phyloP scores from a whole-genome alignment of 2,113 vertebrate species.

The Aleadryas rufinucha region DNA sequence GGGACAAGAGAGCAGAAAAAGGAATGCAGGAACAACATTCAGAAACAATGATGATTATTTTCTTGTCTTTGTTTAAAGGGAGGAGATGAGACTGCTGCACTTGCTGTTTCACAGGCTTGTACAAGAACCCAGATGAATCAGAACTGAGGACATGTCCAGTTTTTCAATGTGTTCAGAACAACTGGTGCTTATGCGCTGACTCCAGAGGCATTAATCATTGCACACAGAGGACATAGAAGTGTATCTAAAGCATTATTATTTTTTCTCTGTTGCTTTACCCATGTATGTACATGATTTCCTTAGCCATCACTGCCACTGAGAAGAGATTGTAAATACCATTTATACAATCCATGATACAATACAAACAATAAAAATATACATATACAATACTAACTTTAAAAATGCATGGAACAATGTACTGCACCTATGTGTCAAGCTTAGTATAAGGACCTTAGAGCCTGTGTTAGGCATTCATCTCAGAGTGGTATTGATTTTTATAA shows the following conservation, averaged over 20 bases:
- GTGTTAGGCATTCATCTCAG: background rate
- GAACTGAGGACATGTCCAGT: background rate
- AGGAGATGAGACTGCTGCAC: background rate
- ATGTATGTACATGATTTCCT: background rate
- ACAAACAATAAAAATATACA: too few relatives aligned
- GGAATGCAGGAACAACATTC: background rate
- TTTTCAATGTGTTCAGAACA: background rate
- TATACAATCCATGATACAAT: background rate
- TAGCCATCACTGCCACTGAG: background rate
- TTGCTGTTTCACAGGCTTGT: background rate
- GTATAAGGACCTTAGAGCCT: background rate
- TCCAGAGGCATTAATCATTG: background rate
- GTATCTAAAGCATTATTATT: background rate
- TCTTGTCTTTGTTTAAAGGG: background rate
- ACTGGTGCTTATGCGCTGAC: background rate
- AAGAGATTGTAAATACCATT: background rate
- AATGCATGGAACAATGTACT: background rate
- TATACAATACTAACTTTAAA: too few relatives aligned
- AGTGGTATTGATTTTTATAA: background rate
- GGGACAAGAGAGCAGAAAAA: background rate
- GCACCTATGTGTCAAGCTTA: background rate
- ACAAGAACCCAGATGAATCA: background rate
- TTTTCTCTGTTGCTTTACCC: background rate
- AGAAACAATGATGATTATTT: background rate
- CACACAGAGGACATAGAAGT: fast-evolving